A percentile compares a stretch with the other conserved stretches of the same genome.
Conservation (phyloP, 2,888 invertebrate species). For the Polietes domitor region DNA sequence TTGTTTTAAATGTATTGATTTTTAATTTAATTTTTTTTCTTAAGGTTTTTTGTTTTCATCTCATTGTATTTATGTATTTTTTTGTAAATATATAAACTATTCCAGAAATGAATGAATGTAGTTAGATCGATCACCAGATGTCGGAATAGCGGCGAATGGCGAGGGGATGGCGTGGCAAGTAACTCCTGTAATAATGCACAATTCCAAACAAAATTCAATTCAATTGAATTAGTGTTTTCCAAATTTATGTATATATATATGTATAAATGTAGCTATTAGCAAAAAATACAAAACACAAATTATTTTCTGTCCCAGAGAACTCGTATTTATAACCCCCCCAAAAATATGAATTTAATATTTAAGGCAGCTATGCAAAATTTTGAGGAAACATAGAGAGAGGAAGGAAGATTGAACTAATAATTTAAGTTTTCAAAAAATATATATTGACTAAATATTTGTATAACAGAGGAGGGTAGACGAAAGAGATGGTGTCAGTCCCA, state of each 20-base stretch:
- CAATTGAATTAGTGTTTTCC: background rate
- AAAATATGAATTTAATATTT: no score
- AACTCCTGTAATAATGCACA: background rate
- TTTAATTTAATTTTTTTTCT: slow-evolving; percentile 51
- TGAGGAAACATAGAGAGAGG: no score
- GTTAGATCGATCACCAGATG: background rate
- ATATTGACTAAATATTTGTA: no score
- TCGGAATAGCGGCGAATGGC: background rate
- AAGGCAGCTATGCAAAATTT: no score
- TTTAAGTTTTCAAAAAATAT: no score
- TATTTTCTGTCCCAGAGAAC: background rate
- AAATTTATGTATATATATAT: background rate
- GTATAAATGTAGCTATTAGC: no score
- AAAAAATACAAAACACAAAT: no score
- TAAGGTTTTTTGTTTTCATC: slow-evolving; percentile 50
- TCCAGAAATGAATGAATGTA: slow-evolving; percentile 51
- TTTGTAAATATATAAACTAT: slow-evolving; percentile 70
- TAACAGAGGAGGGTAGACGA: no score
- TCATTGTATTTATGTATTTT: slow-evolving; percentile 71
- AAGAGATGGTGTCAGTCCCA: no score
- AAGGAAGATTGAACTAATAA: no score
- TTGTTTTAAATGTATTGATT: slow-evolving; percentile 45
- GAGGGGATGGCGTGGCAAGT: background rate
- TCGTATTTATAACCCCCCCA: background rate
- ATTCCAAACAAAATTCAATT: background rate